Evolutionary conservation across 2,888 invertebrate genomes (phyloP).

Genomic region (Sclerodermus sp.): DNA sequence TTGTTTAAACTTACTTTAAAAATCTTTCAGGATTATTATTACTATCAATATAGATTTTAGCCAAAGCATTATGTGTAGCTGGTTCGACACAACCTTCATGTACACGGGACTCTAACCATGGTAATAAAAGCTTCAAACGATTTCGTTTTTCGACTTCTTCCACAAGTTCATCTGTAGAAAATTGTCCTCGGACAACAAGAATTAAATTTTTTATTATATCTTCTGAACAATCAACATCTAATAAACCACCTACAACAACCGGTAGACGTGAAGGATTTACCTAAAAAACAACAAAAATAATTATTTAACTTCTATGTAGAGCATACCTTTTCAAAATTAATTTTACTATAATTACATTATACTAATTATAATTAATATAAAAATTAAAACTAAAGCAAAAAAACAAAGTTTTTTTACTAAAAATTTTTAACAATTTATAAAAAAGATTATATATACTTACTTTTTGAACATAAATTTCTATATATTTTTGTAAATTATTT

Average conservation of each 20-base stretch:
- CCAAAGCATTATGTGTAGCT: slow-evolving; percentile 98
- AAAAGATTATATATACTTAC: slow-evolving; percentile 56
- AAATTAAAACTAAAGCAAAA: background rate
- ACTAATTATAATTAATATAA: background rate
- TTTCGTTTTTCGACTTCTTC: slow-evolving; percentile 95
- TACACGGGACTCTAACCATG: slow-evolving; percentile 96
- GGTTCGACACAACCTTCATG: slow-evolving; percentile 97
- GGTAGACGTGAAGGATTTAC: slow-evolving; percentile 97
- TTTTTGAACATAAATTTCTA: slow-evolving; percentile 99
- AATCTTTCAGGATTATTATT: slow-evolving; percentile 99
- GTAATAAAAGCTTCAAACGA: slow-evolving; percentile 88
- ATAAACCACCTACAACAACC: slow-evolving; percentile 94
- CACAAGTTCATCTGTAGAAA: slow-evolving; percentile 97
- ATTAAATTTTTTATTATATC: slow-evolving; percentile 99
- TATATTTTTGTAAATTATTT: slow-evolving; percentile 98
- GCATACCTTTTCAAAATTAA: background rate
- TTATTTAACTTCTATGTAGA: background rate
- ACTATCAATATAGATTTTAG: slow-evolving; percentile 99
- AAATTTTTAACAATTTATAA: background rate
- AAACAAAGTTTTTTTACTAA: background rate
- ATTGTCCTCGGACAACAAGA: slow-evolving; percentile 95
- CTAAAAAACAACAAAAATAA: slow-evolving; percentile 53
- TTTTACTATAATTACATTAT: no score
- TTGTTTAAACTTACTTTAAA: slow-evolving; percentile 66
- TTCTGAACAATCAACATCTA: slow-evolving; percentile 98